Base-by-base conservation (phyloP, 2,888 invertebrate genomes). In the Oligia strigilis region DNA sequence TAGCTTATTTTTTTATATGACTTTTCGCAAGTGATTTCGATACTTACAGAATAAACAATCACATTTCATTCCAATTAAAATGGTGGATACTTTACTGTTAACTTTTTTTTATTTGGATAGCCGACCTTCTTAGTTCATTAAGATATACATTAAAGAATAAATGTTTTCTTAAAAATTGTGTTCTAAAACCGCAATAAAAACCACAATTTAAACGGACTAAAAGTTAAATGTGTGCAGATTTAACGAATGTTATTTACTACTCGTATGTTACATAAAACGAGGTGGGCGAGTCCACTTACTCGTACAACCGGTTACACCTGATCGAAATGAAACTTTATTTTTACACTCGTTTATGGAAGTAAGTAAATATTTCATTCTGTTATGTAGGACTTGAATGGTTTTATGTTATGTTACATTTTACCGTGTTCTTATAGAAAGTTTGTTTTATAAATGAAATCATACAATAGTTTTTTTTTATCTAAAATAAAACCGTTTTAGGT, bases 231-330 rank as follows among this genome's bases (percentile, higher is more conserved):
- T 55, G 58, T 69, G 72, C 58, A 55, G 60, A 72, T 52, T 29
- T 29, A 75, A 67, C 9, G 46, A 29, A 65, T 5, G 8, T n/a
- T 69, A 58, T 69, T 81, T 58, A 29, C n/a, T 17, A 29, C 36
- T 46, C 23, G 19, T 52, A 4, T 4, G 55, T 84, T 86, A 77
- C 62, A 49, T 86, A 86, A 86, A 73, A 9, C 64, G 70, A 3
- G 2, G 29, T 58, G 29, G 65, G 43, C 43, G 55, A 62, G 60
- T 72, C 67, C 58, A 83, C 40, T 71, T 43, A 36, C 36, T 36
- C 36, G 36, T 36, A 64, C 29, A 78, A 83, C 84, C 84, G 64
- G 84, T 86, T 72, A 23, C 13, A 72, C 78, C 36, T n/a, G 86
- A 75, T 85, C 29, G 40, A 77, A 74, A 73, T 6, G 73, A 72